phyloP scores from a whole-genome alignment of 2,888 invertebrate genomes.

The Anarsia innoxiella region DNA sequence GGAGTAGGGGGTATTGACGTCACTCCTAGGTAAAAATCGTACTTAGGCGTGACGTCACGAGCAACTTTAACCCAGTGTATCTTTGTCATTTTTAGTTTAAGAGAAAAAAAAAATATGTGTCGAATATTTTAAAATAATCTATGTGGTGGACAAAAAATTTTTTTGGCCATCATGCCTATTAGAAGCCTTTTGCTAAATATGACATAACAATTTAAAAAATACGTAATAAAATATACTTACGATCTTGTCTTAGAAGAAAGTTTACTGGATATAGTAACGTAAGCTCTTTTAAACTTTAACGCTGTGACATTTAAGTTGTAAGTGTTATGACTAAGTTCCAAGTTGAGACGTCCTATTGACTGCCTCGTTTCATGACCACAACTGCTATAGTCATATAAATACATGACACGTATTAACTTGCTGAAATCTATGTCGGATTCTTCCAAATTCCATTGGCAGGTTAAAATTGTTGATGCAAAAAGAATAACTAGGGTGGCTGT shows the following conservation, averaged over 20 bases:
- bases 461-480: constrained; percentile 31
- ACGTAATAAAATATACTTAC: too few relatives aligned
- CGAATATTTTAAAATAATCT: too few relatives aligned
- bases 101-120: too few relatives aligned
- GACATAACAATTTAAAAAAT: too few relatives aligned
- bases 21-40: too few relatives aligned
- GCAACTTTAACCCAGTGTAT: too few relatives aligned
- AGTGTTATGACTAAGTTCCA: constrained; percentile 41
- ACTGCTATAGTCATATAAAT: constrained; percentile 45
- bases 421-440: constrained; percentile 31
- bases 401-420: constrained; percentile 53
- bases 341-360: constrained; percentile 25
- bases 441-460: constrained; percentile 46
- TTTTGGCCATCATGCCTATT: too few relatives aligned
- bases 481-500: constrained; percentile 37
- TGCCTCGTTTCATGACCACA: constrained; percentile 33
- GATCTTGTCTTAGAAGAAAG: constrained; percentile 41
- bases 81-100: too few relatives aligned
- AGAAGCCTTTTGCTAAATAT: too few relatives aligned
- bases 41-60: too few relatives aligned
- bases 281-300: constrained; percentile 34
- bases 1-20: too few relatives aligned
- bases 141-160: too few relatives aligned
- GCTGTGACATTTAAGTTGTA: constrained; percentile 32
- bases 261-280: constrained; percentile 36